Conservation (phyloP, 2,113 vertebrate species). For the Octodon degus region DNA sequence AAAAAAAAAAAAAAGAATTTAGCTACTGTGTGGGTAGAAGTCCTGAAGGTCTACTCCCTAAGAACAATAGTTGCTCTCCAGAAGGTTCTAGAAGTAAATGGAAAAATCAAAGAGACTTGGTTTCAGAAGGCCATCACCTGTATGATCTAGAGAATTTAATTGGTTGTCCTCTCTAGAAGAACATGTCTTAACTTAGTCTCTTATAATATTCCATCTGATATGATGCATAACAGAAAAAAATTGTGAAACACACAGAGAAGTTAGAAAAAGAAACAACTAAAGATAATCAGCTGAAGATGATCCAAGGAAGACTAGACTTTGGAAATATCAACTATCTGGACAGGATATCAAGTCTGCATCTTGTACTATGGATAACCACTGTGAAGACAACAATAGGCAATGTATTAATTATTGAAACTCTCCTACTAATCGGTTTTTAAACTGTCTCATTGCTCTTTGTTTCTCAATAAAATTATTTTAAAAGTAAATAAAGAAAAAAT, state of each 20-base stretch:
- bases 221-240: not conserved
- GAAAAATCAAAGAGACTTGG: not conserved
- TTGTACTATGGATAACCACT: no score
- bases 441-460: no score
- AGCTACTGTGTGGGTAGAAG: not conserved
- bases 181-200: not conserved
- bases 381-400: no score
- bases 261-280: not conserved
- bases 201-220: not conserved
- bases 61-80: not conserved
- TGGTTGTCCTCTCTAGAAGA: not conserved
- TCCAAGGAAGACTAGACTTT: not conserved
- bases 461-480: no score
- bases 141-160: not conserved
- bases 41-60: not conserved
- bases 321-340: not conserved
- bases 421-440: no score
- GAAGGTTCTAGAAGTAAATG: not conserved
- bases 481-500: not conserved
- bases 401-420: no score
- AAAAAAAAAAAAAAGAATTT: not conserved
- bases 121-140: not conserved
- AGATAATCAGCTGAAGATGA: not conserved
- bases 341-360: no score
- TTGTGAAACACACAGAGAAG: not conserved